Evolutionary conservation across 1,140 invertebrate genomes (phyloP).

Genomic region (Colletes gigas): DNA sequence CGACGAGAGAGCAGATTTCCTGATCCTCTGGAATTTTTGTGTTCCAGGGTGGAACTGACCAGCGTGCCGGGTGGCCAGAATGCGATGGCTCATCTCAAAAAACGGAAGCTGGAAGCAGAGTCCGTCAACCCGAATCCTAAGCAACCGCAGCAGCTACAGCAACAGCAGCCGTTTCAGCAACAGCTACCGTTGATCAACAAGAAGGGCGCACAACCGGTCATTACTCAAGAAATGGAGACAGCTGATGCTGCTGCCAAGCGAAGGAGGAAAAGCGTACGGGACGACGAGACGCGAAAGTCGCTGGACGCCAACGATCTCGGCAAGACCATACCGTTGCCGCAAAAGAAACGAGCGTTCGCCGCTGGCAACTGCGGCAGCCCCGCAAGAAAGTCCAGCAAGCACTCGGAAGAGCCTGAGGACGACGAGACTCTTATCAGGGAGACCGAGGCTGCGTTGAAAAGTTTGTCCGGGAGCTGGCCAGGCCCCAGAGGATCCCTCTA

Average conservation of each 20-base stretch:
- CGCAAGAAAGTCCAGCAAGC: slow-evolving; percentile 80
- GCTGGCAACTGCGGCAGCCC: slow-evolving; percentile 79
- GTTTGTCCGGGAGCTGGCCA: slow-evolving; percentile 90
- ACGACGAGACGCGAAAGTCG: slow-evolving; percentile 78
- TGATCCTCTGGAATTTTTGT: slow-evolving; percentile 81
- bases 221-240: slow-evolving; percentile 78
- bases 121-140: slow-evolving; percentile 75
- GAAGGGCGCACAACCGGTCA: slow-evolving; percentile 60
- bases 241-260: slow-evolving; percentile 77
- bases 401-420: slow-evolving; percentile 82
- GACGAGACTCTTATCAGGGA: slow-evolving; percentile 91
- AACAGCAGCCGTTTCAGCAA: slow-evolving; percentile 47
- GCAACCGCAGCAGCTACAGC: slow-evolving; percentile 66
- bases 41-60: slow-evolving; percentile 82
- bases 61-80: slow-evolving; percentile 81
- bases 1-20: slow-evolving; percentile 56
- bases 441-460: slow-evolving; percentile 92
- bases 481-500: slow-evolving; percentile 85
- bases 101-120: slow-evolving; percentile 82
- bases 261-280: slow-evolving; percentile 80
- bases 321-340: slow-evolving; percentile 80
- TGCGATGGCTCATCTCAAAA: slow-evolving; percentile 83
- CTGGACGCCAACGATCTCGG: slow-evolving; percentile 68
- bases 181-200: slow-evolving; percentile 60
- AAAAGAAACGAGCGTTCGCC: slow-evolving; percentile 84